phyloP scores from a whole-genome alignment of 2,797 vertebrate species.

The Leptatherina wallacei region DNA sequence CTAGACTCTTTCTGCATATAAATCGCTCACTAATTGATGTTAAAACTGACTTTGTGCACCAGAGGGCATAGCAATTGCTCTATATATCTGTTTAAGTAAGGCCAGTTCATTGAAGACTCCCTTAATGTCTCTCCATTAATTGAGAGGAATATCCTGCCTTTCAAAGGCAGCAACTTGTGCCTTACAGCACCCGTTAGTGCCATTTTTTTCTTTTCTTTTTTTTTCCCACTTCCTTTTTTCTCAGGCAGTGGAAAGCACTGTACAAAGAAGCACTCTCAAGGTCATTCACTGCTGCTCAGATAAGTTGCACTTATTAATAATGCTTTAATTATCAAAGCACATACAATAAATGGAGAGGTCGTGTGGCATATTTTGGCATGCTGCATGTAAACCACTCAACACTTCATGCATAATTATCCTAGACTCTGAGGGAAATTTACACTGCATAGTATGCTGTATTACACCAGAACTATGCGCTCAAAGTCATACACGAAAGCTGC shows the following conservation, averaged over 20 bases:
- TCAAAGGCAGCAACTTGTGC: constrained; percentile 81
- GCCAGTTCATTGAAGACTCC: constrained; percentile 85
- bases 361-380: constrained; percentile 59
- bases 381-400: constrained; percentile 56
- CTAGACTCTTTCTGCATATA: constrained; percentile 76
- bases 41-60: constrained; percentile 84
- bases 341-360: constrained; percentile 55
- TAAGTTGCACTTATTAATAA: constrained; percentile 77
- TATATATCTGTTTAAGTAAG: constrained; percentile 88
- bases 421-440: constrained; percentile 40
- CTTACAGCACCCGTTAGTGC: constrained; percentile 68
- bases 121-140: constrained; percentile 85
- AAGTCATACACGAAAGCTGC: constrained; percentile 15
- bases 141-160: constrained; percentile 83
- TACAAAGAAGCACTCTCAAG: constrained; percentile 74
- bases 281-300: constrained; percentile 77
- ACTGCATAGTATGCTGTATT: constrained; percentile 26
- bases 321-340: constrained; percentile 79
- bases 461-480: constrained; percentile 25
- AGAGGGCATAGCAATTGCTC: constrained; percentile 84
- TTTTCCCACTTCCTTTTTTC: constrained; percentile 37
- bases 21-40: constrained; percentile 85
- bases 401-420: constrained; percentile 68
- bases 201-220: constrained; percentile 55
- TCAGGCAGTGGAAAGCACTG: constrained; percentile 51